These are phyloP conservation scores for Megalonaias nervosa DNA, from an alignment of 1,140 invertebrate genomes.

Conservation along the genomic window DNA sequence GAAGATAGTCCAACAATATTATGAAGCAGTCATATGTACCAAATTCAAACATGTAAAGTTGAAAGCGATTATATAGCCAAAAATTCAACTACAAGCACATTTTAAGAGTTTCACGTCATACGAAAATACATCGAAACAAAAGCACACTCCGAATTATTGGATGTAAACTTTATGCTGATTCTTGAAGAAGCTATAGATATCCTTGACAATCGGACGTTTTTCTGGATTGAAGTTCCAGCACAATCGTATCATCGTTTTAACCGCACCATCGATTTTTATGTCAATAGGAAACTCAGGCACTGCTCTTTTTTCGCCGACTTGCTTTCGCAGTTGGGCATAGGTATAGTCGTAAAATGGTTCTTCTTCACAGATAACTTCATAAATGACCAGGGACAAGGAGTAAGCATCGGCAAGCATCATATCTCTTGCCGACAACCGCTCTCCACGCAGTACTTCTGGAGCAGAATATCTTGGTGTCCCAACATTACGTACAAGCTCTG, in stretches of 20 bases:
- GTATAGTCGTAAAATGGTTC: constrained; percentile 35
- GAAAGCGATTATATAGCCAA: too few species aligned
- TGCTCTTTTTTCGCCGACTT: constrained; percentile 27
- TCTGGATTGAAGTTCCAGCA: not conserved
- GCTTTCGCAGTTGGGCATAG: constrained; percentile 13
- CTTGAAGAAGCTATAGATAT: not conserved
- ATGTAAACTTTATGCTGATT: too few species aligned
- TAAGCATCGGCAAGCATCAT: constrained; percentile 41
- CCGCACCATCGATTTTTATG: not conserved
- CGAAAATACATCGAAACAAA: too few species aligned
- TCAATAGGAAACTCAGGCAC: constrained; percentile 22
- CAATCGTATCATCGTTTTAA: not conserved
- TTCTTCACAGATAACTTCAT: constrained; percentile 34
- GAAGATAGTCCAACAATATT: too few species aligned
- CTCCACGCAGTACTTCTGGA: constrained; percentile 42
- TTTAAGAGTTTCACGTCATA: too few species aligned
- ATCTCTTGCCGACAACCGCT: constrained; percentile 12
- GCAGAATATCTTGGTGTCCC: constrained; percentile 46
- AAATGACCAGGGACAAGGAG: constrained; percentile 29
- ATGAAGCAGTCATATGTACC: too few species aligned
- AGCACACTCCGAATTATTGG: too few species aligned
- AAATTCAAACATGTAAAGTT: too few species aligned
- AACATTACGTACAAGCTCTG: constrained; percentile 12
- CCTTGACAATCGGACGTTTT: not conserved
- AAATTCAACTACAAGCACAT: too few species aligned